These are phyloP conservation scores for Phenacoccus solenopsis DNA, from an alignment of 1,140 invertebrate genomes.

Conservation along the genomic window DNA sequence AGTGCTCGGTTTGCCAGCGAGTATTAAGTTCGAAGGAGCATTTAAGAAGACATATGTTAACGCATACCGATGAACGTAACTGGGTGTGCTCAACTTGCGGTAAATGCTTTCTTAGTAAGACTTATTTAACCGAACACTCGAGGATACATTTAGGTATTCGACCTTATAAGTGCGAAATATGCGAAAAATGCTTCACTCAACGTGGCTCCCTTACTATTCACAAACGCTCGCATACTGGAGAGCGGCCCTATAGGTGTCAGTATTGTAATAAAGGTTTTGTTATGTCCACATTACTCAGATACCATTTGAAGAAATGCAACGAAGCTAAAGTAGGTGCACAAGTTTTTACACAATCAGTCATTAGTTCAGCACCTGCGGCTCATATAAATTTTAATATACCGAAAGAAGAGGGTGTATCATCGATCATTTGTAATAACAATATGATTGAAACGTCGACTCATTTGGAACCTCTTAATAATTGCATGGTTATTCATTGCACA, in stretches of 20 bases:
- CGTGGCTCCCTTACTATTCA: conserved; percentile 59
- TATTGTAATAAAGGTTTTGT: conserved; percentile 56
- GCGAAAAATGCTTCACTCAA: conserved; percentile 50
- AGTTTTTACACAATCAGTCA: neutral
- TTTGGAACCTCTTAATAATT: neutral
- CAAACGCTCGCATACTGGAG: conserved; percentile 53
- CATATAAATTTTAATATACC: neutral
- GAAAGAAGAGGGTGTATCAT: too few species aligned
- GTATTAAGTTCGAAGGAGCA: conserved; percentile 29
- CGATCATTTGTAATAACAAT: neutral
- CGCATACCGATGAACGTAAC: conserved; percentile 21
- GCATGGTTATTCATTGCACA: neutral
- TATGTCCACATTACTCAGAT: conserved; percentile 16
- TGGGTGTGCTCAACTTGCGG: conserved; percentile 62
- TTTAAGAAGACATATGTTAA: conserved; percentile 21
- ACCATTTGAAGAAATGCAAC: neutral
- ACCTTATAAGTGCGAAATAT: conserved; percentile 37
- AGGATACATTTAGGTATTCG: conserved; percentile 37
- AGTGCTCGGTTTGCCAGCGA: conserved; percentile 13
- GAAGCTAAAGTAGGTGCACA: neutral
- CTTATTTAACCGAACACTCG: conserved; percentile 52
- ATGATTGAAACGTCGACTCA: neutral
- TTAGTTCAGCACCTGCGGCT: neutral
- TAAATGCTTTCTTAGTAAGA: conserved; percentile 84
- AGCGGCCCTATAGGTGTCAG: conserved; percentile 47